Evolutionary conservation across 2,113 vertebrate genomes (phyloP).

Genomic region (Eclectus roratus): DNA sequence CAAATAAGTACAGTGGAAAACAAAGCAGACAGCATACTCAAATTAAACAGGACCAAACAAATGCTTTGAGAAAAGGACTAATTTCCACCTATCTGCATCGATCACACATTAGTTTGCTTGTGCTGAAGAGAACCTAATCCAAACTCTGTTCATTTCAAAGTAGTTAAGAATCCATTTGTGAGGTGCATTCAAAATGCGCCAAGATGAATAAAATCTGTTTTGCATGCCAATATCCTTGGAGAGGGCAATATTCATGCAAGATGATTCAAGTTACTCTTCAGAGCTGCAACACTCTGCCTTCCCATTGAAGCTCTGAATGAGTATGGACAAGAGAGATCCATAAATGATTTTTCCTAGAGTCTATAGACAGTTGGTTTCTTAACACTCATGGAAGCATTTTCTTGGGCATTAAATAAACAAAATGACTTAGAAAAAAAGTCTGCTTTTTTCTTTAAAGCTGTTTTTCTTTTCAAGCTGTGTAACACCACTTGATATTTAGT

Average conservation of each 20-base stretch:
- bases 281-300: constrained; percentile 38
- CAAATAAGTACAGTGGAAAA: background rate
- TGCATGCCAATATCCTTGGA: constrained; percentile 62
- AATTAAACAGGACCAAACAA: background rate
- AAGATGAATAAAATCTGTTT: constrained; percentile 40
- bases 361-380: constrained; percentile 40
- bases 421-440: background rate
- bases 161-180: constrained; percentile 21
- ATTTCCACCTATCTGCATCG: background rate
- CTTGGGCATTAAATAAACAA: constrained; percentile 36
- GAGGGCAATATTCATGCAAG: constrained; percentile 56
- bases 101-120: background rate
- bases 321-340: constrained; percentile 35
- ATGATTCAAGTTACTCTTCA: constrained; percentile 58
- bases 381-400: background rate
- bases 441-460: background rate
- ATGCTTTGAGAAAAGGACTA: background rate
- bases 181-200: background rate
- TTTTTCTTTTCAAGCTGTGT: constrained; percentile 29
- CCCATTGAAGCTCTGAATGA: constrained; percentile 41
- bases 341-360: background rate
- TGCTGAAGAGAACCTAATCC: background rate
- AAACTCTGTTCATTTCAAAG: background rate
- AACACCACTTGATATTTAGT: constrained; percentile 54
- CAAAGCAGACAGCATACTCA: background rate